Percentiles rank a stretch among this genome's conserved stretches.
phyloP scores from a whole-genome alignment of 2,113 vertebrate genomes.

The Platycercus adscitus region DNA sequence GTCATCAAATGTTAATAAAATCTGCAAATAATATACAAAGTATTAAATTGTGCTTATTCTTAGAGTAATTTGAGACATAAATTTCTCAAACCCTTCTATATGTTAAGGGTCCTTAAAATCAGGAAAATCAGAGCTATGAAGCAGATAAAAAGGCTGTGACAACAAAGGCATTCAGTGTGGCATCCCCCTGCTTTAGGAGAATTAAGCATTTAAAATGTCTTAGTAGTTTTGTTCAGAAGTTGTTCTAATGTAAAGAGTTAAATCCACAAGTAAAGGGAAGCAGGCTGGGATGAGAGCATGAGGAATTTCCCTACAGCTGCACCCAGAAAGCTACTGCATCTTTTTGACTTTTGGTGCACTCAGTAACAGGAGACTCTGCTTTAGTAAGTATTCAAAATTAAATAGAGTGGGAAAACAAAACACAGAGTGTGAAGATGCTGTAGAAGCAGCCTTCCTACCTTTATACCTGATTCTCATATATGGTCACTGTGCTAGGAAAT shows the following conservation, averaged over 20 bases:
- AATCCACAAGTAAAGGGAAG: not conserved
- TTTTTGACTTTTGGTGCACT: not conserved
- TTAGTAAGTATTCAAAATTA: not conserved
- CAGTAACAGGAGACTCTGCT: not conserved
- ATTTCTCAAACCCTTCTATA: slow-evolving; percentile 28
- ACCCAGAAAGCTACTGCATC: not conserved
- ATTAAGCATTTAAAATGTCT: not conserved
- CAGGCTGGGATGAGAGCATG: not conserved
- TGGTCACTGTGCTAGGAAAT: not conserved
- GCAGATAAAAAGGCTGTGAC: slow-evolving; percentile 3
- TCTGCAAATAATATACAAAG: slow-evolving; percentile 39
- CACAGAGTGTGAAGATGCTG: not conserved
- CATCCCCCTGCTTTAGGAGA: not conserved
- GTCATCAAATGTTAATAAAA: slow-evolving; percentile 73
- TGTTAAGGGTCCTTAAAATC: not conserved
- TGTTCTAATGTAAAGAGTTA: not conserved
- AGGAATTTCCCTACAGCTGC: not conserved
- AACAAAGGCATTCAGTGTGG: not conserved
- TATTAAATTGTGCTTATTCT: slow-evolving; percentile 41
- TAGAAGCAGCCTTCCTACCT: not conserved
- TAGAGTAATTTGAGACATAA: slow-evolving; percentile 28
- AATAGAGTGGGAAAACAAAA: not conserved
- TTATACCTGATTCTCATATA: not conserved
- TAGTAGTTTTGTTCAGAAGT: not conserved
- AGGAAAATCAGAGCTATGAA: not conserved